A percentile compares a stretch with the other conserved stretches of the same genome.
Evolutionary conservation across 2,797 vertebrate species (phyloP).

Genomic region (Syngnathus rostellatus): DNA sequence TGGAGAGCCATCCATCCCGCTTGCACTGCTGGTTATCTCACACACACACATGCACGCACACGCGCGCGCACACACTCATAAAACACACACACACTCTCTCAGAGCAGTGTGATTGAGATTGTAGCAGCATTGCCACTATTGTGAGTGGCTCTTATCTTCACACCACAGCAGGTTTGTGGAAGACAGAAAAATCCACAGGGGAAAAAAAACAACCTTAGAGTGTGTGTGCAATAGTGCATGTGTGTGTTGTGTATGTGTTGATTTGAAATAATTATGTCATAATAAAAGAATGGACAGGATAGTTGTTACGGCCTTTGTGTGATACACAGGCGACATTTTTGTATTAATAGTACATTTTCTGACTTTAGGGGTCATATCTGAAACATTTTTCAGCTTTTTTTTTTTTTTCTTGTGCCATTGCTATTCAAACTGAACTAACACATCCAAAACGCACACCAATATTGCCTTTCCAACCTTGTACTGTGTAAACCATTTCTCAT

Average conservation of each 20-base stretch:
- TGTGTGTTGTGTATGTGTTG: no score
- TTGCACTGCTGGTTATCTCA: neutral
- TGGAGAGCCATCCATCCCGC: conserved; percentile 12
- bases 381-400: neutral
- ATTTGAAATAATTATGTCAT: no score
- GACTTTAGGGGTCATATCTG: no score
- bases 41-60: neutral
- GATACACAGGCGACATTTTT: neutral
- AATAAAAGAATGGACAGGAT: neutral
- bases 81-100: neutral
- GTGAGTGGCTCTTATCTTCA: conserved; percentile 34
- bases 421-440: neutral
- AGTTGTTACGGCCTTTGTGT: neutral
- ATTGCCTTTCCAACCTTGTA: neutral
- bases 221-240: neutral
- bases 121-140: conserved; percentile 5
- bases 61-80: neutral
- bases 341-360: neutral
- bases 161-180: conserved; percentile 16
- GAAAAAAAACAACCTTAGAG: neutral
- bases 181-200: conserved; percentile 14
- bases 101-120: conserved; percentile 8
- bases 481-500: conserved; percentile 4
- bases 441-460: neutral
- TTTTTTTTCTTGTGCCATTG: neutral